Base-by-base conservation (phyloP, 1,140 invertebrate genomes). In the Bradynema listronoti region DNA sequence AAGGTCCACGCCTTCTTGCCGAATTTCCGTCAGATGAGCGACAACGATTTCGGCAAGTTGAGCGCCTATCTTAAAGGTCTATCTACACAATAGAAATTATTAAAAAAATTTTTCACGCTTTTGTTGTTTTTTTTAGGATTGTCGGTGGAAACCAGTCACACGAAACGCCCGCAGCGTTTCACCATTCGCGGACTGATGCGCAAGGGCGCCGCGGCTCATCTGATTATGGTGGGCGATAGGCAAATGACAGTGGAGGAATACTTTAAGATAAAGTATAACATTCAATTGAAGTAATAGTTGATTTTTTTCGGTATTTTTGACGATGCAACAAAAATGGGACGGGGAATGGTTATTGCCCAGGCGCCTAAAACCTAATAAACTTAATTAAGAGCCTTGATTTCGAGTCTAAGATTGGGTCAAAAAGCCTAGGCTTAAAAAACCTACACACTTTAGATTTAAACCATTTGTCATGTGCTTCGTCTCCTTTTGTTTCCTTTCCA, bases 211-310 rank as follows among this genome's bases (percentile, higher is more conserved):
- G 4, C n/a, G 4, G 4, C 16, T 19, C 54, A 56, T 45, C n/a
- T 14, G 4, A 7, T 56, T 24, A 2, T 6, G 6, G 27, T 56
- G 2, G 55, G 25, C 22, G 54, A 19, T 6, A 14, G 4, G 4
- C 27, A 22, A 22, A 55, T 56, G 4, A 58, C 51, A 19, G 55
- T 56, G 4, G 43, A 14, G 4, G 3, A 56, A 14, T 56, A 56
- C 52, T 58, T 58, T 16, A 57, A 55, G 53, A 57, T 5, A 16
- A 53, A 56, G 47, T 56, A 56, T 30, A 56, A 56, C 49, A 58
- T n/a, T 3, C 11, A n/a, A 16, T 16, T 56, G 2, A 27, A 22
- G 55, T 56, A 16, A n/a, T n/a, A n/a, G n/a, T n/a, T n/a, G n/a
- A n/a, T n/a, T n/a, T n/a, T n/a, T n/a, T n/a, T n/a, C n/a, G n/a